Base-by-base conservation (phyloP, 1,140 invertebrate species). In the Cyclina sinensis region DNA sequence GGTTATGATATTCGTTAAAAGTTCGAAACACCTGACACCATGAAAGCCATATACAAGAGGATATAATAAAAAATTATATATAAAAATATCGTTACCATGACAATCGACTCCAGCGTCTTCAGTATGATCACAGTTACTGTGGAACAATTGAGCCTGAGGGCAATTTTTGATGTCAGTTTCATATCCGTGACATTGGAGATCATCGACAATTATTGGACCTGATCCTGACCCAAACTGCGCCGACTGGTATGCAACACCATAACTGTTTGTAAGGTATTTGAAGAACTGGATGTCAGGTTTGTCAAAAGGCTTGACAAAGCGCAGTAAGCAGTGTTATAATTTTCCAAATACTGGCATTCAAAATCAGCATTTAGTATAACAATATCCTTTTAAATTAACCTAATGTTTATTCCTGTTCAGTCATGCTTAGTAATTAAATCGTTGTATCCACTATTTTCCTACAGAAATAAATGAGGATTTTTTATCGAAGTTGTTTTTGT, bases 61-160 rank as follows among this genome's bases (percentile, higher is more conserved):
- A n/a, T n/a, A n/a, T n/a, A n/a, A n/a, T n/a, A n/a, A n/a, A n/a
- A n/a, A n/a, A n/a, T n/a, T n/a, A n/a, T n/a, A n/a, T n/a, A n/a
- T n/a, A n/a, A n/a, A n/a, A n/a, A n/a, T n/a, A n/a, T n/a, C 18
- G 3, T 76, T 76, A 76, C 73, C 51, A 85, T 48, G n/a, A 43
- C 83, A 85, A 76, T 76, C 70, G 9, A 85, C 68, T 43, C 83
- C 83, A 27, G 83, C 83, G 35, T 85, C 83, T 0, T 76, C 24
- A 0, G 4, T 27, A 39, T 68, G 70, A 14, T 14, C 16, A 14
- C 83, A 85, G 24, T 35, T 16, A 35, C 70, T 57, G 0, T 9
- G 18, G 32, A 32, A 65, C 83, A 68, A 85, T 12, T 18, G 0
- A 1, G 32, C 30, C 39, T 21, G 9, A 0, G 24, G 48, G 18